Evolutionary conservation across 2,888 invertebrate species (phyloP).

Genomic region (Meiosimyza platycephala): DNA sequence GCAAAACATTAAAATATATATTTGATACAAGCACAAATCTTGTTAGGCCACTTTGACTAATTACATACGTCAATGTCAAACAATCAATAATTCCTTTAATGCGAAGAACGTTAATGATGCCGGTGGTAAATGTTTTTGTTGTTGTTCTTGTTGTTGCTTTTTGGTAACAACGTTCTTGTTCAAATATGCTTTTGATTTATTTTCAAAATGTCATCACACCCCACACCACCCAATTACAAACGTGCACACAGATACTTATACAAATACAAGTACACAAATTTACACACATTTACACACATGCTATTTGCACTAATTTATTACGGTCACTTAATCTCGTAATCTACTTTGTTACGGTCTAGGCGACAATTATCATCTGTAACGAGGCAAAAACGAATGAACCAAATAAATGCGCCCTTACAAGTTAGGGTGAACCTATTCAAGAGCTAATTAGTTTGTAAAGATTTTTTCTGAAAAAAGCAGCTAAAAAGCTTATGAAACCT

Average conservation of each 20-base stretch:
- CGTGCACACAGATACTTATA: background rate
- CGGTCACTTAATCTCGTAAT: constrained; percentile 28
- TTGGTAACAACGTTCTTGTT: no score
- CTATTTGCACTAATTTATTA: constrained; percentile 30
- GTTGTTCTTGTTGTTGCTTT: no score
- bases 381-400: background rate
- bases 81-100: constrained; percentile 6
- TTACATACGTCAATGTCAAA: background rate
- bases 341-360: constrained; percentile 16
- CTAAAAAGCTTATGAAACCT: no score
- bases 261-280: background rate
- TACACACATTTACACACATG: constrained; percentile 43
- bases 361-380: constrained; percentile 24
- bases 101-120: background rate
- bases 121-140: background rate
- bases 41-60: background rate
- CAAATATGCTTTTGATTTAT: background rate
- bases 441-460: no score
- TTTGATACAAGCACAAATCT: background rate
- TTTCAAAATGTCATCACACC: background rate
- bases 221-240: background rate
- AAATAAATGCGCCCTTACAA: no score
- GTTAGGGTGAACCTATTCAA: no score
- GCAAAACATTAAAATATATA: no score
- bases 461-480: no score